Base-by-base conservation (phyloP, 2,113 vertebrate genomes). In the Corydoras maculifer region DNA sequence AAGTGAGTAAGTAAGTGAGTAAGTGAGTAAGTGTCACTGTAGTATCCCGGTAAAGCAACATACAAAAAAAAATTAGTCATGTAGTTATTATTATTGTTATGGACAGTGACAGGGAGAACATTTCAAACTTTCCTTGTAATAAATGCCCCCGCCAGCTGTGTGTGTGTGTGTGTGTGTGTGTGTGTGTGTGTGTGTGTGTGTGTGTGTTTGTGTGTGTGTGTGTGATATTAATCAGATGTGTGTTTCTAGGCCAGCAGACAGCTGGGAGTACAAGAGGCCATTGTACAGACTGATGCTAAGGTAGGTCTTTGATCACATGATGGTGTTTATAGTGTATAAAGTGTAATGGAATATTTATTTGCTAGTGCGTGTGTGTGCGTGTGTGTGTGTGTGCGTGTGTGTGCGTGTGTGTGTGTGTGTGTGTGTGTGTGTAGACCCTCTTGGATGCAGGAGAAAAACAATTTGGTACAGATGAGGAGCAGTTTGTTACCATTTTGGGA, bases 401-500 rank as follows among this genome's bases (percentile, higher is more conserved):
- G 2, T 25, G 2, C 57, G 30, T 57, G 7, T 31, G 9, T 63
- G 72, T 58, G 18, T 25, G 18, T 25, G 1, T 25, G 18, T 69
- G n/a, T 53, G n/a, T 59, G 11, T 74, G 54, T 25, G 8, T 58
- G 29, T 53, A 75, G 97, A 84, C 80, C 51, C 87, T 99, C 75
- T 97, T 98, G 81, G 89, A 91, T 73, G 96, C 96, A 8, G 95
- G 97, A 50, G 96, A 99, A 77, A 61, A 94, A 77, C 97, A 98
- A 72, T 98, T 84, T 84, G 95, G 95, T 58, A 98, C 95, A 0
- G 94, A 98, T 72, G 97, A 99, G 79, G 92, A 96, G 9, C 83
- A 91, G 32, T 98, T 99, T 62, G 91, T 98, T 82, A 97, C 93
- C 73, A 93, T 98, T 79, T 78, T 99, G 74, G 95, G 97, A 50